Evolutionary conservation across 2,797 vertebrate genomes (phyloP), one percentile per base, ranked within the genome.

Genomic region (Liparis tanakae): DNA sequence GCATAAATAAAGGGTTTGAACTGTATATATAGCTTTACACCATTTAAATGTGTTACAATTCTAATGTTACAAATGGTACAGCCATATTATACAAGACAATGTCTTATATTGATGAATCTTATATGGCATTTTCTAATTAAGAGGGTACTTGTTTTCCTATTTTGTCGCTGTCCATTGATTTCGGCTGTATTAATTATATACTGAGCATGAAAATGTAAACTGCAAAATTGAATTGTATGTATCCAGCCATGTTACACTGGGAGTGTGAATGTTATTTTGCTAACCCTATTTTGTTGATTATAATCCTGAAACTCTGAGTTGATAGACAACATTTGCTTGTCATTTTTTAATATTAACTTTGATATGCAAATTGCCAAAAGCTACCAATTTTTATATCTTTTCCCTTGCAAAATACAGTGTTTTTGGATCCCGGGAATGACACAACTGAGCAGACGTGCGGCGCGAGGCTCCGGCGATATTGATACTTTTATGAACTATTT

Each of bases 271-370:
- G 36, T 10, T 56, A 3, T 6, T 14, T 67, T n/a, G n/a, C n/a
- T n/a, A n/a, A n/a, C n/a, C n/a, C n/a, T n/a, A n/a, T n/a, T n/a
- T n/a, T n/a, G n/a, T 83, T 83, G 75, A 80, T 87, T 44, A 83
- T 48, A 58, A 80, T 74, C 56, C 64, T 13, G 36, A 73, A 81
- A 51, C 1, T 37, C 82, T 84, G 46, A 53, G 34, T 79, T 83
- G 68, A 79, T 79, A 84, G 86, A 86, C 82, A 90, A 48, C 67
- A 75, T 79, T 71, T 75, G 87, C 87, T 83, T 71, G 58, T 84
- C 76, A 76, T 79, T 78, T 74, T 17, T 46, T 53, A 79, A 76
- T 25, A 41, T 68, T 60, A 61, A 63, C 37, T 82, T 87, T 85
- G 73, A 70, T 80, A 79, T 82, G 77, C 61, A 80, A 87, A 87